A percentile compares a stretch with the other conserved stretches of the same genome.
phyloP scores from a whole-genome alignment of 2,888 invertebrate species.

The Rapana venosa region DNA sequence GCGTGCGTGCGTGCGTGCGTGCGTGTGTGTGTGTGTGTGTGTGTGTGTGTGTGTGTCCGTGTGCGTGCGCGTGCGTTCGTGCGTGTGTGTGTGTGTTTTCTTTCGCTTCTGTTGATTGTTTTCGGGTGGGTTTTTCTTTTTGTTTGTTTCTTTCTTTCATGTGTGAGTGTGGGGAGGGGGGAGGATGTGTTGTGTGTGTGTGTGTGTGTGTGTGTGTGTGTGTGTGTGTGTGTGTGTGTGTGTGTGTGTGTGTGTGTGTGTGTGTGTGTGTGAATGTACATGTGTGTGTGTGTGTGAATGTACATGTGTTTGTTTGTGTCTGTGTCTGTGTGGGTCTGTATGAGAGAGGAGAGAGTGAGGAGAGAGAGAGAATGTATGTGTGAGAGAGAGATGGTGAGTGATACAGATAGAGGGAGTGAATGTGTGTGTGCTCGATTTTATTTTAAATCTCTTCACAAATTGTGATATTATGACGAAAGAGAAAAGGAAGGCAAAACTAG shows the following conservation, averaged over 20 bases:
- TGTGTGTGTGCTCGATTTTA: no score
- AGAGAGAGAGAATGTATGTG: no score
- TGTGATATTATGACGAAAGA: neutral
- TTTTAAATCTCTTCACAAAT: no score
- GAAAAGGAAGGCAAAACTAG: no score
- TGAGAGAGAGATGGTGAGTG: no score
- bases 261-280: slow-evolving; percentile 1
- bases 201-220: slow-evolving; percentile 27
- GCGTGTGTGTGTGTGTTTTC: slow-evolving; percentile 6
- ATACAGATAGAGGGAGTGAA: neutral
- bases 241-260: neutral
- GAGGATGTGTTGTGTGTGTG: no score
- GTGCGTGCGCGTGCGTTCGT: neutral
- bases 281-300: neutral
- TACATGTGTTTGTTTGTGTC: neutral
- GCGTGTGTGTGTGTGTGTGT: slow-evolving; percentile 24
- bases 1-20: slow-evolving; percentile 20
- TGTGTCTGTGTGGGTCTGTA: neutral
- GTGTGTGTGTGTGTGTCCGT: slow-evolving; percentile 18
- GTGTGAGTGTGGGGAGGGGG: no score
- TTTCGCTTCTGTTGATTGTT: neutral
- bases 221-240: slow-evolving; percentile 19
- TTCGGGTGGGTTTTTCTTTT: neutral
- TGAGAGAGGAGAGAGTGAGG: neutral
- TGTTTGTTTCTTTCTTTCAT: neutral